Evolutionary conservation across 2,888 invertebrate genomes (phyloP), one percentile per base, ranked within the genome.

Genomic region (Serrognathus titanus): DNA sequence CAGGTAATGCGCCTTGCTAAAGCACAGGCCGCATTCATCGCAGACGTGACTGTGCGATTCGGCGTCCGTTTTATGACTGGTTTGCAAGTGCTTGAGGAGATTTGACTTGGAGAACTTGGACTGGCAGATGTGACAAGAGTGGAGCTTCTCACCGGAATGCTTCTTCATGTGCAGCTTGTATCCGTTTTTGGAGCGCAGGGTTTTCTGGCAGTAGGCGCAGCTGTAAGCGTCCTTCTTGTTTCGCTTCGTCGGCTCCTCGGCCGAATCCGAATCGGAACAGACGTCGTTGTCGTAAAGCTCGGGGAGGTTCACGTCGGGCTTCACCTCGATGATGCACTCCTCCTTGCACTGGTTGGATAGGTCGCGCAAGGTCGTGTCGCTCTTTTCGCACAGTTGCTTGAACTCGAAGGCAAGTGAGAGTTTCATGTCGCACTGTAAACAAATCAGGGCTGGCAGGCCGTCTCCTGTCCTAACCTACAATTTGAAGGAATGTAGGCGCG

Each of bases 331-430:
- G 37, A 68, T 65, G 56, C 68, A 69, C 51, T 58, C 58, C 41
- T 45, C 50, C 54, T 13, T 35, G 20, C 31, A 37, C 35, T 47
- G 54, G n/a, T 35, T 31, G 40, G 45, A 11, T 16, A 54, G n/a
- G 43, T 58, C 70, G 45, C 76, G 63, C 53, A 78, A 66, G 12
- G 72, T 66, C 37, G 61, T 61, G 62, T 78, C 77, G n/a, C 76
- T 71, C 62, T 74, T 76, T 64, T 78, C 76, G 63, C 75, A 77
- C 55, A 74, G 74, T 58, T 71, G 70, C 60, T 76, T 76, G 60
- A 78, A 78, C 57, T 75, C 71, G 61, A 73, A 78, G 2, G 76
- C 76, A 31, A 66, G 62, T 48, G 69, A 71, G 31, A 78, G 66
- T 63, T 77, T 76, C 47, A 66, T 68, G 65, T 75, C 75, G 61